Evolutionary conservation across 1,140 invertebrate species (phyloP).

Genomic region (Cylas formicarius): DNA sequence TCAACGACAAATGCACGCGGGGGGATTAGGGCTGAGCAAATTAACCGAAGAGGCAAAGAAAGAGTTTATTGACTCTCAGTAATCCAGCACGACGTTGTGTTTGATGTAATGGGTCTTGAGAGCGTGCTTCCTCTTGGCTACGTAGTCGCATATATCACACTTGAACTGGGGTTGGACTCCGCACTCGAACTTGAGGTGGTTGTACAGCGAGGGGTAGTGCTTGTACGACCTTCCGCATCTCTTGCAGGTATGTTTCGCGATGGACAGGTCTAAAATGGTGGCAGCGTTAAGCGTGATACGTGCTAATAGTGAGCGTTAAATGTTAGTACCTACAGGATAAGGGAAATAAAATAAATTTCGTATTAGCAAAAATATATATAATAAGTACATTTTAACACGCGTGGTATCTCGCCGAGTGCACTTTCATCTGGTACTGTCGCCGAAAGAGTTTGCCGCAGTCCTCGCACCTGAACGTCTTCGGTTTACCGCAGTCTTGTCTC

Average conservation of each 20-base stretch:
- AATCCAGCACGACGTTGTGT: too few relatives aligned
- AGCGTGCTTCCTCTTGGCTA: slow-evolving; percentile 1
- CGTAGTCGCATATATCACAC: slow-evolving; percentile 12
- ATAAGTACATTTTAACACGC: too few relatives aligned
- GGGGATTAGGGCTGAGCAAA: too few relatives aligned
- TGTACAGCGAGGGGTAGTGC: slow-evolving; percentile 3
- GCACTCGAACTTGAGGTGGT: slow-evolving; percentile 12
- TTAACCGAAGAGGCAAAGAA: not conserved
- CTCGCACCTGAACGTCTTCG: slow-evolving; percentile 7
- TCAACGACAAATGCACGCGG: not conserved
- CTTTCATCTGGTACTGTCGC: slow-evolving; percentile 9
- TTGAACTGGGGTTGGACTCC: slow-evolving; percentile 5
- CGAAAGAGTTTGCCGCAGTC: slow-evolving; percentile 8
- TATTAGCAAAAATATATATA: too few relatives aligned
- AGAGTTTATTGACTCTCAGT: too few relatives aligned
- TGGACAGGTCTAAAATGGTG: too few relatives aligned
- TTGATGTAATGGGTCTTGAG: slow-evolving; percentile 5
- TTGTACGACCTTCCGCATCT: slow-evolving; percentile 11
- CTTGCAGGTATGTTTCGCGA: slow-evolving; percentile 1
- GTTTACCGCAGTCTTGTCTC: slow-evolving; percentile 19
- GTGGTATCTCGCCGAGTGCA: slow-evolving; percentile 5
- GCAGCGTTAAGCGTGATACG: too few relatives aligned
- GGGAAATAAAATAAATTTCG: too few relatives aligned
- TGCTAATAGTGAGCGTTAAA: too few relatives aligned
- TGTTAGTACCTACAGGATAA: too few relatives aligned